Base-by-base conservation (phyloP, 1,140 invertebrate genomes). In the Camponotus floridanus region DNA sequence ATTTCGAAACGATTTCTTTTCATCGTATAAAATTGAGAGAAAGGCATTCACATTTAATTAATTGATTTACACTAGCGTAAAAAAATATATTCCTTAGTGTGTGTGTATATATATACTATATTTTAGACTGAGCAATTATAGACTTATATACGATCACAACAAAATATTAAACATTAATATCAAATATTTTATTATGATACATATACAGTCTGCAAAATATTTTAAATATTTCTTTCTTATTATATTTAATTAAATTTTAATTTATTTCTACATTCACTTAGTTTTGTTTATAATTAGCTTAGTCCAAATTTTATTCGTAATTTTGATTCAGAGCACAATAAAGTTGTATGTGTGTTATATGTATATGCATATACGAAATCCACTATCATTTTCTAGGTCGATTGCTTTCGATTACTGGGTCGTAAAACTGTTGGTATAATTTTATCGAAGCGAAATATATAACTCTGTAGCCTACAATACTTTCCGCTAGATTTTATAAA, bases 1-100 rank as follows among this genome's bases (percentile, higher is more conserved):
- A 83, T 83, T 39, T 83, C 68, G 55, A 74, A 48, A 74, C 39
- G 57, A 74, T 83, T 61, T 45, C 39, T 83, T 83, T 71, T 73
- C 57, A 36, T n/a, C 39, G 3, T 36, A 2, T 36, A 36, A 83
- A 68, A 45, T n/a, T 33, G 21, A 74, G 45, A 18, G 76, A 80
- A 80, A 70, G 33, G 39, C 55, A 26, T 51, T 18, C 26, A 62
- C 39, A n/a, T 73, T 61, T 65, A 45, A 80, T 55, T 83, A 73
- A 83, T 74, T 45, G 15, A 74, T 74, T 21, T 21, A 18, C 48
- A 36, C 55, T 45, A 33, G 15, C 48, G 48, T 51, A 51, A 6
- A 26, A 26, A 26, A 26, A 51, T 18, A 15, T 51, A 45, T 59
- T 61, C 0, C n/a, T 73, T 15, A 3, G 15, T 62, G 13, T 3